Evolutionary conservation across 2,888 invertebrate genomes (phyloP).

Genomic region (Cremastobaeus sp.): DNA sequence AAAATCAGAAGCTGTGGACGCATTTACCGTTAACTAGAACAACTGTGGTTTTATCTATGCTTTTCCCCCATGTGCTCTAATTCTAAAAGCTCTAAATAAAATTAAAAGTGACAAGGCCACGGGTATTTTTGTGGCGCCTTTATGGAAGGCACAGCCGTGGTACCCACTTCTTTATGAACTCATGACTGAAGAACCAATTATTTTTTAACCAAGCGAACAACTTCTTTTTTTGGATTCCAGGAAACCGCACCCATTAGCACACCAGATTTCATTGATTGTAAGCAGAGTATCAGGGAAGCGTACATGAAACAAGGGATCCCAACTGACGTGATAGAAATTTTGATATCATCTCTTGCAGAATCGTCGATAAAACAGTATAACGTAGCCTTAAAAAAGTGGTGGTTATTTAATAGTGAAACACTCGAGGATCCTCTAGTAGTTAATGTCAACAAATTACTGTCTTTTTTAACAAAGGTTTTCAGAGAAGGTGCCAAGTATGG

Average conservation of each 20-base stretch:
- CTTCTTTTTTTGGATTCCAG: conserved; percentile 64
- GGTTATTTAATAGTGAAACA: conserved; percentile 15
- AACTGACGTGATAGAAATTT: conserved; percentile 18
- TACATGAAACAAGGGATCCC: conserved; percentile 57
- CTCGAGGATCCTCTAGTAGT: not conserved
- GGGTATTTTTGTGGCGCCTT: conserved; percentile 64
- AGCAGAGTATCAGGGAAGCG: conserved; percentile 63
- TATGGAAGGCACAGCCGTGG: conserved; percentile 60
- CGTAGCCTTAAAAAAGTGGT: conserved; percentile 61
- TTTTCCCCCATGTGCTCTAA: not conserved
- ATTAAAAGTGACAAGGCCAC: conserved; percentile 62
- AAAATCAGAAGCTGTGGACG: conserved; percentile 18
- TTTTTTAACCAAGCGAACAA: conserved; percentile 58
- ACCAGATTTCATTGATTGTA: conserved; percentile 66
- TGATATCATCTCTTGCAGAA: conserved; percentile 9
- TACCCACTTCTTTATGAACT: not conserved
- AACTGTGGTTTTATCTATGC: not conserved
- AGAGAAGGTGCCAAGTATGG: not conserved
- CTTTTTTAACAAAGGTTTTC: not conserved
- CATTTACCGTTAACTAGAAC: conserved; percentile 34
- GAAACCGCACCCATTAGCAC: conserved; percentile 59
- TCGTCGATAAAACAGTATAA: conserved; percentile 59
- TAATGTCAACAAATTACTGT: no score
- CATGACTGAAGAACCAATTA: not conserved
- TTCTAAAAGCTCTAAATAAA: conserved; percentile 34